Base-by-base conservation (phyloP, 2,888 invertebrate genomes). In the Drosophila atripex region DNA sequence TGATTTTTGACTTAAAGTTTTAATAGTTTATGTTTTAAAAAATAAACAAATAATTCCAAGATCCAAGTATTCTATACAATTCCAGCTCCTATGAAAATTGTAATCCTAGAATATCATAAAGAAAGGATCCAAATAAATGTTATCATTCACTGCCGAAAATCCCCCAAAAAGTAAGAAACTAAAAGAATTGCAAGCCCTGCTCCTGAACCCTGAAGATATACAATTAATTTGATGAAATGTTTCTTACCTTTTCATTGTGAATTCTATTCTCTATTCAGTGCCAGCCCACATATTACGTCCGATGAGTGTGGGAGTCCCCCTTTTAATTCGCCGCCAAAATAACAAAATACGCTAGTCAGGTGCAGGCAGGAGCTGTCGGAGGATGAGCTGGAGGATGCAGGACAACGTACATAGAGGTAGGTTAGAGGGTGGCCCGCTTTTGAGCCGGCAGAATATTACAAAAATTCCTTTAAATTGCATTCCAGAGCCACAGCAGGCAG, bases 401-500 rank as follows among this genome's bases (percentile, higher is more conserved):
- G 28, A n/a, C n/a, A n/a, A n/a, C n/a, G 18, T 18, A 28, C 28
- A 28, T 35, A n/a, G n/a, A n/a, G n/a, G n/a, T n/a, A 35, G 35
- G 12, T n/a, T 28, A 28, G 28, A 9, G 28, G 35, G 1, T 38
- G 38, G 38, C 38, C 14, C 38, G 38, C 38, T 38, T 57, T 28
- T 18, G 16, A 38, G 12, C 45, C 18, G 43, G 25, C 43, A 25
- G 59, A 23, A 46, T 59, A 46, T 60, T 23, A 38, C 60, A 57
- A 21, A 60, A 60, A 60, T 57, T 39, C 58, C 58, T 47, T 59
- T 39, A 60, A 60, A 60, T 60, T 60, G 59, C 59, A 60, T 60
- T 28, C 59, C 60, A 28, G 59, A 59, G 39, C 39, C 39, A 16
- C n/a, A 35, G 12, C 35, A 35, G 35, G 5, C 35, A n/a, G n/a